Evolutionary conservation across 1,140 invertebrate genomes (phyloP).

Genomic region (Chrysopa pallens): DNA sequence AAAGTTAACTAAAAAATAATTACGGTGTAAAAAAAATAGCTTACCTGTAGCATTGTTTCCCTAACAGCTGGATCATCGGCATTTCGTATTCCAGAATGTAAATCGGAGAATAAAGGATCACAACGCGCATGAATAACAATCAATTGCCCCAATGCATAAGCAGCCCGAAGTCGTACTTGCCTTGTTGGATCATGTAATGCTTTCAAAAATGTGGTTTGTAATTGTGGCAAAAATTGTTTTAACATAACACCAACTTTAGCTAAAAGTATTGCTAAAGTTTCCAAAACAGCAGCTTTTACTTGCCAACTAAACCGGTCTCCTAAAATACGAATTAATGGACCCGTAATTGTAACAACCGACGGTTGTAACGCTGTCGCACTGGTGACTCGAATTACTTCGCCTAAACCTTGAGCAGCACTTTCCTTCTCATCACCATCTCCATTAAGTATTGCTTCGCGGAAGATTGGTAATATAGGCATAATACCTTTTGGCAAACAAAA

Average conservation of each 20-base stretch:
- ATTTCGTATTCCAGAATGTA: slow-evolving; percentile 71
- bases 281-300: slow-evolving; percentile 90
- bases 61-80: slow-evolving; percentile 66
- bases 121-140: slow-evolving; percentile 78
- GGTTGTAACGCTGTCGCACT: slow-evolving; percentile 73
- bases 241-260: slow-evolving; percentile 81
- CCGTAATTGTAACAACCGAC: slow-evolving; percentile 92
- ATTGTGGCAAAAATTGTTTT: slow-evolving; percentile 94
- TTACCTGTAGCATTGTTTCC: slow-evolving; percentile 17
- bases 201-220: slow-evolving; percentile 95
- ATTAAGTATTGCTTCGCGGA: slow-evolving; percentile 89
- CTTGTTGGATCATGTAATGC: slow-evolving; percentile 77
- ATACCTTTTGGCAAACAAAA: slow-evolving; percentile 80
- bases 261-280: slow-evolving; percentile 82
- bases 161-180: slow-evolving; percentile 76
- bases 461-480: slow-evolving; percentile 81
- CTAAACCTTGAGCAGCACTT: slow-evolving; percentile 80
- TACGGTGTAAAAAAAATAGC: background rate
- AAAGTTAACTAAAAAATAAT: too few species aligned
- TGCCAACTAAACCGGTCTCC: slow-evolving; percentile 86
- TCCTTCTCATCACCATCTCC: slow-evolving; percentile 90
- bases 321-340: slow-evolving; percentile 90
- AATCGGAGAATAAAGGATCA: slow-evolving; percentile 76
- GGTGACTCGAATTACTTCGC: slow-evolving; percentile 80
- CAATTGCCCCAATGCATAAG: slow-evolving; percentile 69